Evolutionary conservation across 2,113 vertebrate genomes (phyloP).

Genomic region (Embiotoca jacksoni): DNA sequence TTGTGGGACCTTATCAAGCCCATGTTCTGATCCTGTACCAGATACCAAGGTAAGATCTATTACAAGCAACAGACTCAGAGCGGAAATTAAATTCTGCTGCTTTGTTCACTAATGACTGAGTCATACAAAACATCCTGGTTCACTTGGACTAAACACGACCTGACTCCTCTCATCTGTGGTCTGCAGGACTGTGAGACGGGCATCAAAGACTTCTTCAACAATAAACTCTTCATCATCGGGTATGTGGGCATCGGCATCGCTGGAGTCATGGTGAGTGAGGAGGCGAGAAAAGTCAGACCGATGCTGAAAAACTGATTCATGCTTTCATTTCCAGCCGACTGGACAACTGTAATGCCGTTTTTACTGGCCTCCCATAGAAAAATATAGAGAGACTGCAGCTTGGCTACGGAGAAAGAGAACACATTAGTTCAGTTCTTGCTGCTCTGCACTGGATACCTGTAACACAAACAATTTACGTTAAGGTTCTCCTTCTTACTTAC

Average conservation of each 20-base stretch:
- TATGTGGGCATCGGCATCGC: constrained; percentile 95
- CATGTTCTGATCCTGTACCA: constrained; percentile 40
- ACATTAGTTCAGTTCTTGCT: too few relatives aligned
- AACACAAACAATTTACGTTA: too few relatives aligned
- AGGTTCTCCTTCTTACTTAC: too few relatives aligned
- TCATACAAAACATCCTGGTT: constrained; percentile 8
- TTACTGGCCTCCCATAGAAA: too few relatives aligned
- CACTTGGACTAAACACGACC: background rate
- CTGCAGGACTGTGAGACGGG: constrained; percentile 89
- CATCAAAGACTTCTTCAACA: constrained; percentile 89
- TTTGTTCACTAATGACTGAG: constrained; percentile 12
- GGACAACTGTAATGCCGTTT: too few relatives aligned
- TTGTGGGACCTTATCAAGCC: constrained; percentile 65
- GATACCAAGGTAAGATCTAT: constrained; percentile 60
- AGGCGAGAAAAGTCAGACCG: background rate
- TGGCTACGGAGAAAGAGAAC: too few relatives aligned
- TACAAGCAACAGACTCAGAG: background rate
- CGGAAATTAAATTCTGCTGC: background rate
- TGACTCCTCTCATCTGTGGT: constrained; percentile 15
- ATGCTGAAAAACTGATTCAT: too few relatives aligned
- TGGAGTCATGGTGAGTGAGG: constrained; percentile 91
- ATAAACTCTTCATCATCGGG: constrained; percentile 92
- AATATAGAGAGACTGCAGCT: too few relatives aligned
- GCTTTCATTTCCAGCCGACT: too few relatives aligned
- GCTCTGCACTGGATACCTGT: too few relatives aligned